Conservation (phyloP, 2,113 vertebrate genomes). For the Cyprinodon tularosa region DNA sequence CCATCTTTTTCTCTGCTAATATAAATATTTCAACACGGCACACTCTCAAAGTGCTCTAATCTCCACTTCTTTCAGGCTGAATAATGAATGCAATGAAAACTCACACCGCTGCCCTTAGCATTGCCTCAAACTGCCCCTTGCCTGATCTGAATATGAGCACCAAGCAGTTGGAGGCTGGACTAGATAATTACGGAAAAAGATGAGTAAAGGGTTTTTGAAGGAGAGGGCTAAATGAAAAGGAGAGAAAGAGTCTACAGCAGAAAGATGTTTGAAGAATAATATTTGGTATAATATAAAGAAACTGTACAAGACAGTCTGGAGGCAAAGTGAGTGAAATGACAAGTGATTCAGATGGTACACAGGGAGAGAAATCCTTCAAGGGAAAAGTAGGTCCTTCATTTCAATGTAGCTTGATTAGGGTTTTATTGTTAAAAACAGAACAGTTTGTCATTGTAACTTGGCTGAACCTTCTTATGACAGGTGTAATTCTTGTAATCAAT, state of each 20-base stretch:
- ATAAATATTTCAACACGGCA: constrained; percentile 64
- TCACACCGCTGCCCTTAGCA: constrained; percentile 43
- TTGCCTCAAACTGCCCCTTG: constrained; percentile 39
- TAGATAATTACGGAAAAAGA: constrained; percentile 27
- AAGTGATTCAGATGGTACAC: constrained; percentile 10
- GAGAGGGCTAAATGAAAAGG: not conserved
- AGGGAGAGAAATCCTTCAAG: constrained; percentile 28
- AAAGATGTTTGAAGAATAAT: not conserved
- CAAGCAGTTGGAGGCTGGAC: constrained; percentile 11
- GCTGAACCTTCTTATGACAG: constrained; percentile 38
- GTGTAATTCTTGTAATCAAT: constrained; percentile 44
- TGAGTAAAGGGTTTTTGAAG: constrained; percentile 2
- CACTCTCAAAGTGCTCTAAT: constrained; percentile 58
- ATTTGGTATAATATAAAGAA: constrained; percentile 1
- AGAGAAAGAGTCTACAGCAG: not conserved
- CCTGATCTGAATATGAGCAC: constrained; percentile 38
- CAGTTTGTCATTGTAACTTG: constrained; percentile 51
- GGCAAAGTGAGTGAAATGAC: constrained; percentile 18
- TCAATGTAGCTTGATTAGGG: constrained; percentile 51
- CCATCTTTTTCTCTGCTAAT: constrained; percentile 55
- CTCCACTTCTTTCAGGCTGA: constrained; percentile 57
- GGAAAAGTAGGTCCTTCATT: constrained; percentile 21
- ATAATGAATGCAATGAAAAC: constrained; percentile 71
- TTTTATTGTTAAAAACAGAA: constrained; percentile 42
- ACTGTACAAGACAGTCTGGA: constrained; percentile 2